Percentiles rank a stretch among this genome's conserved stretches.
phyloP scores from a whole-genome alignment of 2,888 invertebrate genomes.

The Synanthedon vespiformis region DNA sequence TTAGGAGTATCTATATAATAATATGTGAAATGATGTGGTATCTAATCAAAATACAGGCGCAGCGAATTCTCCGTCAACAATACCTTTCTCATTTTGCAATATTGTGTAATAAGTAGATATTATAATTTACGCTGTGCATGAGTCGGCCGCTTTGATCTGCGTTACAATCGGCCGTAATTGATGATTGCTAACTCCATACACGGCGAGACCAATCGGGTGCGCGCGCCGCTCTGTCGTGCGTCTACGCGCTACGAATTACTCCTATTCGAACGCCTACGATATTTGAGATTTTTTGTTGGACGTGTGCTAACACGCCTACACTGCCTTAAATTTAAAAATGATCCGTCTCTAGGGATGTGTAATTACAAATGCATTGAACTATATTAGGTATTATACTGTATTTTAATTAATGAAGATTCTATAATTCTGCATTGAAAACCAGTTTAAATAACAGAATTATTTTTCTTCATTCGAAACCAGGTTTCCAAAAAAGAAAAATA shows the following conservation, averaged over 20 bases:
- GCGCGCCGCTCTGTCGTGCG: constrained; percentile 17
- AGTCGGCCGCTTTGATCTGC: constrained; percentile 57
- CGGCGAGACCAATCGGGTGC: constrained; percentile 30
- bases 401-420: no score
- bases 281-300: neutral
- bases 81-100: neutral
- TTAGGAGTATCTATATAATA: no score
- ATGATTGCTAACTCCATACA: constrained; percentile 42
- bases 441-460: no score
- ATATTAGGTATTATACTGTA: no score
- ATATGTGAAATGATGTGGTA: no score
- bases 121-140: constrained; percentile 27
- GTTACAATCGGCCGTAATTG: constrained; percentile 63
- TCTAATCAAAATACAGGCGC: no score
- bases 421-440: no score
- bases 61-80: no score
- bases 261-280: neutral
- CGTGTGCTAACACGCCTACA: neutral
- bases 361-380: no score
- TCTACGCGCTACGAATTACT: constrained; percentile 7
- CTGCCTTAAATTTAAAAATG: neutral
- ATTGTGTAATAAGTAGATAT: neutral
- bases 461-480: no score
- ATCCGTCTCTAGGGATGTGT: no score
- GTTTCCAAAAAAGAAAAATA: no score